phyloP scores from a whole-genome alignment of 2,888 invertebrate genomes.

The Xestia xanthographa region DNA sequence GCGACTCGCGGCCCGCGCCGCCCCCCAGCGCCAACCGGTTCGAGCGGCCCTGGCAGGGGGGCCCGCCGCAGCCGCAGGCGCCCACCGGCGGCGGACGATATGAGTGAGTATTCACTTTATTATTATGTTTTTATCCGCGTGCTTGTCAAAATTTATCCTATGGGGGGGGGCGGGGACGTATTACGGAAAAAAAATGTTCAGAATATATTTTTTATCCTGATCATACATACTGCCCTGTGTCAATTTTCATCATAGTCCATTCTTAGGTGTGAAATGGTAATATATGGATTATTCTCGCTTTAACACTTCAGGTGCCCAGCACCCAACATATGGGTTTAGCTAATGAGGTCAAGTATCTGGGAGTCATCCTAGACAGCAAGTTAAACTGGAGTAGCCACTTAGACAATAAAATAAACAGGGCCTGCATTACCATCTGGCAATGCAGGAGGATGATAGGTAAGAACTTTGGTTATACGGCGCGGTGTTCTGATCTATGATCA shows the following conservation, averaged over 20 bases:
- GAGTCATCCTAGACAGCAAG: too few relatives aligned
- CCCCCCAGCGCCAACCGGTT: slow-evolving; percentile 65
- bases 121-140: not conserved
- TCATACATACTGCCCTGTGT: not conserved
- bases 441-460: too few relatives aligned
- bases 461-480: too few relatives aligned
- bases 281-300: not conserved
- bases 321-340: too few relatives aligned
- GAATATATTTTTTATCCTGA: not conserved
- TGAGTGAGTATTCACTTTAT: slow-evolving; percentile 24
- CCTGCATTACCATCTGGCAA: too few relatives aligned
- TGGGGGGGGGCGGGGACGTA: too few relatives aligned
- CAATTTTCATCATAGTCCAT: not conserved
- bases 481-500: too few relatives aligned
- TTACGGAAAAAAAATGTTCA: not conserved
- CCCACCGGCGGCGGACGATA: slow-evolving; percentile 30
- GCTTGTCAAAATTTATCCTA: not conserved
- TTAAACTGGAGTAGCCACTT: too few relatives aligned
- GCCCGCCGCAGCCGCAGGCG: slow-evolving; percentile 42
- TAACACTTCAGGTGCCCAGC: too few relatives aligned
- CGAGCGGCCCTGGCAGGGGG: slow-evolving; percentile 68
- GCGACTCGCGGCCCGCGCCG: slow-evolving; percentile 62
- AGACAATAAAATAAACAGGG: too few relatives aligned
- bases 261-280: not conserved
- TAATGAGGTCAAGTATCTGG: too few relatives aligned